These are phyloP conservation scores for Leucozona laternaria DNA, from an alignment of 2,888 invertebrate species.

Conservation along the genomic window DNA sequence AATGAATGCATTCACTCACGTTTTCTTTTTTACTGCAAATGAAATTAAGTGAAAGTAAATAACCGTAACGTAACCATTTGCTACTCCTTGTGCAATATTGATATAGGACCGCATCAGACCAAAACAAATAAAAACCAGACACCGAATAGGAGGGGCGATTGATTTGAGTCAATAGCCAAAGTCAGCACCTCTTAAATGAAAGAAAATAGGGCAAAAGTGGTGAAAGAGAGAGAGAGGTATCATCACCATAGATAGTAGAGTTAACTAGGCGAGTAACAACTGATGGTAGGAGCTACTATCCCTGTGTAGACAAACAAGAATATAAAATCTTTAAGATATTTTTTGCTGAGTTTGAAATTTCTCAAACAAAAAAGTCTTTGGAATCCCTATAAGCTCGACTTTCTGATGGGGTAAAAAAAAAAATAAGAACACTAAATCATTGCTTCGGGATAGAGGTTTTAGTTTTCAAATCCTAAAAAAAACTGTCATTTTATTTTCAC, in stretches of 20 bases:
- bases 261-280: background rate
- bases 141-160: constrained; percentile 28
- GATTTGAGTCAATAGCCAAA: constrained; percentile 25
- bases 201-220: background rate
- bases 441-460: background rate
- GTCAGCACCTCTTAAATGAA: background rate
- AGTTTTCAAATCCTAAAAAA: background rate
- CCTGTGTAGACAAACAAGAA: background rate
- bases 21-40: constrained; percentile 8
- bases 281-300: background rate
- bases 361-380: background rate
- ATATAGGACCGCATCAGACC: constrained; percentile 59
- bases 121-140: constrained; percentile 48
- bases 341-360: background rate
- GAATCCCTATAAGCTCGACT: background rate
- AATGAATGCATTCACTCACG: constrained; percentile 11
- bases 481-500: background rate
- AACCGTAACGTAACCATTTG: constrained; percentile 32
- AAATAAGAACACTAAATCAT: background rate
- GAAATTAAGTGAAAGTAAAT: constrained; percentile 46
- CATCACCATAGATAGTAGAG: background rate
- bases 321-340: background rate
- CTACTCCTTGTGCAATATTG: constrained; percentile 51
- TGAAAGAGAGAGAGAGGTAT: background rate
- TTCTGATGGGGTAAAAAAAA: background rate